phyloP scores from a whole-genome alignment of 2,888 invertebrate genomes.

The Ophion ellenae region DNA sequence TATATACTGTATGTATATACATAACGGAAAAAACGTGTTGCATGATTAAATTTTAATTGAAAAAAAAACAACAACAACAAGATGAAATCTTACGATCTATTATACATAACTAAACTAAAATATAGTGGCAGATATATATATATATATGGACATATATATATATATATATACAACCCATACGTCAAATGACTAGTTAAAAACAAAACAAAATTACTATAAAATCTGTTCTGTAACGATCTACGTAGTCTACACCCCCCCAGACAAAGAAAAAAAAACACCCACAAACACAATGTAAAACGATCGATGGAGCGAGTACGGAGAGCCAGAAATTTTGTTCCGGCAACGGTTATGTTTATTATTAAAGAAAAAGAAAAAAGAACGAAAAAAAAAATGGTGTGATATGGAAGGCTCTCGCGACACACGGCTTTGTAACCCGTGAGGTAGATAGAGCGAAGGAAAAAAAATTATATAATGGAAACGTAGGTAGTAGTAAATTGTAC shows the following conservation, averaged over 20 bases:
- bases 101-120: constrained; percentile 42
- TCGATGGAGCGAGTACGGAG: constrained; percentile 43
- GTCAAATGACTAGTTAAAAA: constrained; percentile 48
- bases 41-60: constrained; percentile 67
- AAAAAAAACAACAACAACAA: constrained; percentile 32
- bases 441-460: constrained; percentile 12
- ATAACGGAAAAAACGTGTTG: constrained; percentile 57
- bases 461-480: constrained; percentile 35
- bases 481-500: constrained; percentile 75
- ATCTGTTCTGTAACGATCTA: constrained; percentile 58
- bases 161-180: constrained; percentile 23
- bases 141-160: constrained; percentile 25
- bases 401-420: neutral
- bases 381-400: neutral
- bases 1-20: constrained; percentile 51
- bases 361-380: constrained; percentile 35
- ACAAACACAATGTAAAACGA: constrained; percentile 51
- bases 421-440: constrained; percentile 23
- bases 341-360: constrained; percentile 45
- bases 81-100: constrained; percentile 54
- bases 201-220: constrained; percentile 52
- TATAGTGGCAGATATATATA: constrained; percentile 14
- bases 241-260: constrained; percentile 41
- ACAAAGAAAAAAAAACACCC: constrained; percentile 10
- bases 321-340: constrained; percentile 39